These are phyloP conservation scores for Tigriopus japonicus DNA, from an alignment of 1,140 invertebrate species.

Conservation along the genomic window DNA sequence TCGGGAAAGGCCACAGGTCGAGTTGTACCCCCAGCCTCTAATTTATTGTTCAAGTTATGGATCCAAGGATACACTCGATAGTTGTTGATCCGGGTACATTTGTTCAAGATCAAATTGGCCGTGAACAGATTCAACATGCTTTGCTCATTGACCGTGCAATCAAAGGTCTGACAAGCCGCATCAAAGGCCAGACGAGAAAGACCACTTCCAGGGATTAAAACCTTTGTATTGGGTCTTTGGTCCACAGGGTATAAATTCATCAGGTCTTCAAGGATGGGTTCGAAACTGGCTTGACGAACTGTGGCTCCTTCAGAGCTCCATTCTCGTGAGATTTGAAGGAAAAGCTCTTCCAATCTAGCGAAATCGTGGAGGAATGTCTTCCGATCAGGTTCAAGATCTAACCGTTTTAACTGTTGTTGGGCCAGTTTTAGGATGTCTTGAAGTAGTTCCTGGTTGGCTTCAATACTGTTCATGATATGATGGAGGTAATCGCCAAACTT, in stretches of 20 bases:
- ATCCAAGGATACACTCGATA: constrained; percentile 4
- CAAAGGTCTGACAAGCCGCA: not conserved
- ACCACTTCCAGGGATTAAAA: not conserved
- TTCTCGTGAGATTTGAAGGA: not conserved
- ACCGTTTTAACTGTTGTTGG: not conserved
- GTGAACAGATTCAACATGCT: not conserved
- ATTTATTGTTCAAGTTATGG: not conserved
- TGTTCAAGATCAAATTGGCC: constrained; percentile 4
- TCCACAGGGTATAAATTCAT: not conserved
- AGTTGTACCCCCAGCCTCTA: not conserved
- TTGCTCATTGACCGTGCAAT: not conserved
- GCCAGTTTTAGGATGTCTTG: not conserved
- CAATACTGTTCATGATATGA: not conserved
- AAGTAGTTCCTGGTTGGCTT: not conserved
- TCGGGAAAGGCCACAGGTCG: not conserved
- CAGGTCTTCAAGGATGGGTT: not conserved
- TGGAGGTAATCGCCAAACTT: not conserved
- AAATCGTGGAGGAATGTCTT: too few species aligned
- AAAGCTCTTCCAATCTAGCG: not conserved
- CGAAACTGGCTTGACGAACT: not conserved
- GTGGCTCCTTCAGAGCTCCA: not conserved
- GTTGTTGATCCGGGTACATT: not conserved
- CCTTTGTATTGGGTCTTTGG: not conserved
- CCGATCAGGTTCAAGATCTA: not conserved
- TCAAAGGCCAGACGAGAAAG: not conserved